These are phyloP conservation scores for Heptascelio sp. DNA, from an alignment of 2,888 invertebrate genomes.

Conservation along the genomic window DNA sequence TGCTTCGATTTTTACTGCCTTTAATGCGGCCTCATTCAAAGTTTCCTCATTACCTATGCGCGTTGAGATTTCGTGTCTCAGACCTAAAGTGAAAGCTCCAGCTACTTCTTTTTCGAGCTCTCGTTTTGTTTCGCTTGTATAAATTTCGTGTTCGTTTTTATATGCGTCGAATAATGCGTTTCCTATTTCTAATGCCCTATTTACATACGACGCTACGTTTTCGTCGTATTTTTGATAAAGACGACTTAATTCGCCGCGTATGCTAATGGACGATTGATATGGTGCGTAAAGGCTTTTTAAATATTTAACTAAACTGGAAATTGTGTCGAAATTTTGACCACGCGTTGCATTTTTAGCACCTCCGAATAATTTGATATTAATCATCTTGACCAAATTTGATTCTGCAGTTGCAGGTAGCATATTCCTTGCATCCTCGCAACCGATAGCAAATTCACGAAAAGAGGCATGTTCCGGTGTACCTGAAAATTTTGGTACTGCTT, in stretches of 20 bases:
- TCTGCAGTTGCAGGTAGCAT: constrained; percentile 18
- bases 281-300: constrained; percentile 11
- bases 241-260: constrained; percentile 1
- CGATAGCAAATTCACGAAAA: constrained; percentile 7
- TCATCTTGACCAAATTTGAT: not conserved
- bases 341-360: constrained; percentile 3
- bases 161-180: constrained; percentile 5
- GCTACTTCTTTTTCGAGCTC: constrained; percentile 24
- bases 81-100: constrained; percentile 3
- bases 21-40: not conserved
- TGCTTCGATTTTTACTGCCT: constrained; percentile 4
- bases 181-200: not conserved
- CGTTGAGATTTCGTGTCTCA: constrained; percentile 7
- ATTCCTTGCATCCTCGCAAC: constrained; percentile 11
- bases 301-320: not conserved
- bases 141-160: constrained; percentile 9
- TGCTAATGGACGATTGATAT: not conserved
- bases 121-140: not conserved
- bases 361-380: not conserved
- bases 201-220: constrained; percentile 22
- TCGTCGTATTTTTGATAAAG: constrained; percentile 15
- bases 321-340: not conserved
- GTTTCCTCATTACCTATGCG: not conserved
- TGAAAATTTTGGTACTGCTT: not conserved
- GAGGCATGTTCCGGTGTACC: not conserved